Base-by-base conservation (phyloP, 2,113 vertebrate genomes). In the Muscicapa adusta region DNA sequence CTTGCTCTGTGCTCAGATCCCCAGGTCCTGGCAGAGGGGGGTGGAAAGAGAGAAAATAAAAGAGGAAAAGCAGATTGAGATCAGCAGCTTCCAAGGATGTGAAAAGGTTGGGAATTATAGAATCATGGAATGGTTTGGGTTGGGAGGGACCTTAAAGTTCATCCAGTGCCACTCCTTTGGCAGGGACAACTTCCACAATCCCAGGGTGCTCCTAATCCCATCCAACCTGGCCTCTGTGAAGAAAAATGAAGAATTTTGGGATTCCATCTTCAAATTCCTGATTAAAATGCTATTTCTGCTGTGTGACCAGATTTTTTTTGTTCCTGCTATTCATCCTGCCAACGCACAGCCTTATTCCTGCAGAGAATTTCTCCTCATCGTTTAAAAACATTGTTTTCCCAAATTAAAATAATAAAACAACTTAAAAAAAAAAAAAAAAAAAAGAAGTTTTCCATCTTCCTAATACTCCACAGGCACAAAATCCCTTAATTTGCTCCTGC, bases 191-290 rank as follows among this genome's bases (percentile, higher is more conserved):
- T 70, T 2, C 28, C 14, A 3, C 68, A 22, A 0, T 26, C 23
- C 70, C 85, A 31, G 34, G 12, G 1, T 31, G 20, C 24, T 63
- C 42, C 42, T 3, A 31, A 14, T 40, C 42, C 34, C 10, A 6
- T 48, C 74, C 57, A 56, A 8, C 48, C 17, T 8, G 11, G 2
- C 6, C 9, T 18, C 8, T 0, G 0, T 6, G 50, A 18, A 12
- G 14, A 34, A 88, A 58, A 56, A 62, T 1, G 8, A 74, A 26
- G 5, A 24, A 11, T 42, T 73, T 50, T 38, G 18, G 29, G 12
- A 20, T 91, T 75, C 40, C 9, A 3, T n/a, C 29, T 68, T 68
- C 25, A 15, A 56, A 5, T 73, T 79, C 40, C n/a, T 6, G 9
- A 47, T 76, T 34, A 29, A 75, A 91, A 10, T 3, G 16, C 4